Base-by-base conservation (phyloP, 2,113 vertebrate genomes). In the Sapajus apella region DNA sequence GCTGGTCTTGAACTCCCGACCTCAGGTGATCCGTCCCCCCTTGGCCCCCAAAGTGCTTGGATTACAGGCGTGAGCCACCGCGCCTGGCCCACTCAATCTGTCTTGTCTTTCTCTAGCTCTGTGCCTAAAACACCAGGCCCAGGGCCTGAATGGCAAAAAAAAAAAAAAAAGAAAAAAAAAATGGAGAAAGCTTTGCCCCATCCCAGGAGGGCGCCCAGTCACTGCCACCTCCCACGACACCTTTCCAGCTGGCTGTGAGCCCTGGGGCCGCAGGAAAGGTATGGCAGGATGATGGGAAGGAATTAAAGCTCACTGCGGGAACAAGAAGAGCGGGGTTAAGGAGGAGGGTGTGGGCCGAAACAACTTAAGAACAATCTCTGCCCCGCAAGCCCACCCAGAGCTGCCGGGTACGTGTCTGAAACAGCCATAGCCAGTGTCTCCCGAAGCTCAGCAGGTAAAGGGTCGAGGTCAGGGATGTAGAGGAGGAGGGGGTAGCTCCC, bases 401-500 rank as follows among this genome's bases (percentile, higher is more conserved):
- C 80, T 55, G 35, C 66, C 18, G 18, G 25, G 25, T 30, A 32
- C 40, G 25, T 13, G 50, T 30, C 81, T 56, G 55, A 35, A 70
- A 16, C 37, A 16, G 45, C 68, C 12, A 0, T 4, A 1, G 12
- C 27, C 50, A 14, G 58, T 5, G 23, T 61, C 58, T 61, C 25
- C 58, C 2, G 4, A 17, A 47, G 45, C 18, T 32, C 37, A 20
- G 68, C 75, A 94, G 93, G 88, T 95, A 96, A 80, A 79, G 35
- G 9, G 35, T 30, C 18, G 1, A 0, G 20, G 11, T 2, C 8
- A 2, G 8, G 21, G 50, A 27, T 5, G 25, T 17, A 21, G 40
- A 43, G 27, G 58, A 52, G 30, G 27, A 40, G 12, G 3, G 16
- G 45, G n/a, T 1, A 14, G 5, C 13, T 56, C 10, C 73, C 61